Conservation (phyloP, 1,140 invertebrate species). For the Zaprionus vittiger region DNA sequence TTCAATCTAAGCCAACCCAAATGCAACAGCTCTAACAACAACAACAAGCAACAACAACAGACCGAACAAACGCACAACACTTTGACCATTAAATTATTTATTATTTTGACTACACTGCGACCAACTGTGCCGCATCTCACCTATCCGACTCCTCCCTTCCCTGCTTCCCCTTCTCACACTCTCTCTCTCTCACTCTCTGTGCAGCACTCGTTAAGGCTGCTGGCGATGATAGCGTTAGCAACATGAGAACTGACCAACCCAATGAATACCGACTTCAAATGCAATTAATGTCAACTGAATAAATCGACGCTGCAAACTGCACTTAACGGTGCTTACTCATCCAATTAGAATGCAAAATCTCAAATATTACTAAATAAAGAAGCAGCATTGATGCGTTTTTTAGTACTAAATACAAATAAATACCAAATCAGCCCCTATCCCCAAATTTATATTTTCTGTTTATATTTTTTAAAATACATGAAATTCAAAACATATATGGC, state of each 20-base stretch:
- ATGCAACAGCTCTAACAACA: slow-evolving; percentile 41
- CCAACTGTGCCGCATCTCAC: slow-evolving; percentile 15
- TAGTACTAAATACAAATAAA: neutral
- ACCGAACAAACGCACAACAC: slow-evolving; percentile 45
- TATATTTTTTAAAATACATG: no score
- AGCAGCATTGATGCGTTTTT: neutral
- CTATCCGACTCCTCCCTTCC: neutral
- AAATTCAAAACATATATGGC: no score
- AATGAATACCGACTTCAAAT: slow-evolving; percentile 7
- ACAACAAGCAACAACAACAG: slow-evolving; percentile 23
- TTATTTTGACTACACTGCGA: slow-evolving; percentile 42
- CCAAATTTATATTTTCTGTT: no score
- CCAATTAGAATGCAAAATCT: slow-evolving; percentile 1
- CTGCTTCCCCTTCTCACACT: neutral
- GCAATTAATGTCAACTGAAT: slow-evolving; percentile 12
- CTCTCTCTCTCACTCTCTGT: neutral
- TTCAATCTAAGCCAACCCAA: slow-evolving; percentile 60
- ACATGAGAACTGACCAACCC: slow-evolving; percentile 4
- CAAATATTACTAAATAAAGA: neutral
- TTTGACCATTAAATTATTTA: slow-evolving; percentile 59
- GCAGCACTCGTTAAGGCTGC: slow-evolving; percentile 5
- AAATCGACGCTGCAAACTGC: slow-evolving; percentile 1
- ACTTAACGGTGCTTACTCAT: neutral
- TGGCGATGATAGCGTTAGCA: slow-evolving; percentile 1
- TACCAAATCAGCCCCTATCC: neutral